These are phyloP conservation scores for Tringa solitaria DNA, from an alignment of 2,113 vertebrate species.

Conservation along the genomic window DNA sequence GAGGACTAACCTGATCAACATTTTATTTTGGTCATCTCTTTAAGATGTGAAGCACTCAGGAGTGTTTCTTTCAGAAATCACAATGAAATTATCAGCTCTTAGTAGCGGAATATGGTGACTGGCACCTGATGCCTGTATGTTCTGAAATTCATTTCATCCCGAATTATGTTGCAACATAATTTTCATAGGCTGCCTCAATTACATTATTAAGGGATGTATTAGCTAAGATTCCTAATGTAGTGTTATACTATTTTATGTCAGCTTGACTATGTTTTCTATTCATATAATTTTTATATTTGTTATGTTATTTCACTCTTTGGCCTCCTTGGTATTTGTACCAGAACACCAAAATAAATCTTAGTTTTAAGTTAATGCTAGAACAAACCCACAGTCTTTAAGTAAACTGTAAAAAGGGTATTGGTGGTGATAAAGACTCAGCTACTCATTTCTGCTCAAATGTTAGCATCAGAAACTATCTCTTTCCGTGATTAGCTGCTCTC, in stretches of 20 bases:
- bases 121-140: too few species aligned
- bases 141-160: neutral
- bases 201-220: fast-evolving
- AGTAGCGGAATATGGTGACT: fast-evolving
- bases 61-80: neutral
- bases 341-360: neutral
- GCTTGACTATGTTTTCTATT: neutral
- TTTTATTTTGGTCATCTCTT: neutral
- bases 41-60: neutral
- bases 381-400: neutral
- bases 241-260: neutral
- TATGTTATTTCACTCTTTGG: neutral
- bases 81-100: neutral
- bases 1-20: neutral
- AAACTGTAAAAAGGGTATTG: neutral
- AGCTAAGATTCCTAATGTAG: neutral
- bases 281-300: neutral
- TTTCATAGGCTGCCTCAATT: neutral
- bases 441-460: neutral
- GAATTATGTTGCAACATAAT: neutral
- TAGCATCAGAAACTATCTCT: neutral
- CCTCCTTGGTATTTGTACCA: neutral
- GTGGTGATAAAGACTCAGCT: neutral
- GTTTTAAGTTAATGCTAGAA: neutral
- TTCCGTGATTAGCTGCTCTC: neutral